A percentile compares a stretch with the other conserved stretches of the same genome.
phyloP scores from a whole-genome alignment of 2,888 invertebrate species.

The Thymelicus acteon region DNA sequence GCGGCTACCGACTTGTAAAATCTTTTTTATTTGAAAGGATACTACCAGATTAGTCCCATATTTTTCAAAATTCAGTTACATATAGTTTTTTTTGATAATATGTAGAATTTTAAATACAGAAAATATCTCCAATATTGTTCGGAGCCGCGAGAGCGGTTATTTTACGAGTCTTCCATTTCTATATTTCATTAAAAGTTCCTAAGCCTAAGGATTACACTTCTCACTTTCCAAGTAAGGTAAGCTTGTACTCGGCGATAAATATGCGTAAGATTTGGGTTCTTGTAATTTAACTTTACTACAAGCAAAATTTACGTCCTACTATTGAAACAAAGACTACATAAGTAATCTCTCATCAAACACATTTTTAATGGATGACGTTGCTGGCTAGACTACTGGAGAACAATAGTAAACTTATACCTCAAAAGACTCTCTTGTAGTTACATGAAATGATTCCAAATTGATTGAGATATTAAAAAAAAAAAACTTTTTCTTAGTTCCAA shows the following conservation, averaged over 20 bases:
- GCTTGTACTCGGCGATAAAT: conserved; percentile 51
- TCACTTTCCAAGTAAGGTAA: conserved; percentile 44
- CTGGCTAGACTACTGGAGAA: too few species aligned
- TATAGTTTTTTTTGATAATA: too few species aligned
- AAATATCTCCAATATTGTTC: conserved; percentile 43
- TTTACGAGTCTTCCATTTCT: conserved; percentile 57
- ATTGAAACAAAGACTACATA: neutral
- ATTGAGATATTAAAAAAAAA: too few species aligned
- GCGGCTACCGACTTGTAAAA: neutral
- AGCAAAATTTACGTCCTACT: conserved; percentile 8
- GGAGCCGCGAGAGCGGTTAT: conserved; percentile 50
- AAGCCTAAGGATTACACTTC: conserved; percentile 56
- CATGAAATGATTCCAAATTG: too few species aligned
- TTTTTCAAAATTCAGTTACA: too few species aligned
- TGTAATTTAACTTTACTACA: conserved; percentile 30
- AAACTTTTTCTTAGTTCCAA: too few species aligned
- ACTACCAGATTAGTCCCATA: too few species aligned
- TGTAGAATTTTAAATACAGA: conserved; percentile 35
- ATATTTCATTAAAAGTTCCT: conserved; percentile 64
- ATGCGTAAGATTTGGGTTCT: conserved; percentile 42
- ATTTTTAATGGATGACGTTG: too few species aligned
- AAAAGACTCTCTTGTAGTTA: too few species aligned
- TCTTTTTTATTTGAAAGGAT: too few species aligned
- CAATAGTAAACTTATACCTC: too few species aligned
- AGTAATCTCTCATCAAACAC: too few species aligned